These are phyloP conservation scores for Lophochroa leadbeateri DNA, from an alignment of 2,113 vertebrate species.

Conservation along the genomic window DNA sequence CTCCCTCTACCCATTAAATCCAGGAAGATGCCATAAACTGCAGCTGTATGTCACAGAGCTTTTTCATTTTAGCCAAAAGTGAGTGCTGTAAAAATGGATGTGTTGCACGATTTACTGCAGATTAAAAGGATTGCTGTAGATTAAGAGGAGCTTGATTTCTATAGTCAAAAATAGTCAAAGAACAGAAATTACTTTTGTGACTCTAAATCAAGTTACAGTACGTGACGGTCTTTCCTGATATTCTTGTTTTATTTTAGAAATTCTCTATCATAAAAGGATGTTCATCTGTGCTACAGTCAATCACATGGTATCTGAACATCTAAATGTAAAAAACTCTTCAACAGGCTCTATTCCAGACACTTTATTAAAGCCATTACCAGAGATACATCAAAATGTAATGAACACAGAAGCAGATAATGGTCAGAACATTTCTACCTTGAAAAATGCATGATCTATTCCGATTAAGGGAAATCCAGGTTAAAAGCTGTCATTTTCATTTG, in stretches of 20 bases:
- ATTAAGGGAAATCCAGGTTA: constrained; percentile 25
- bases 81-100: neutral
- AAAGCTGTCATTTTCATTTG: neutral
- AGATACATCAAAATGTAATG: constrained; percentile 28
- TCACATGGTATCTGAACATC: neutral
- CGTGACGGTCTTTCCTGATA: neutral
- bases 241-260: neutral
- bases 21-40: neutral
- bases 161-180: neutral
- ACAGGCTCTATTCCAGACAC: neutral
- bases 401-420: constrained; percentile 12
- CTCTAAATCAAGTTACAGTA: neutral
- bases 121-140: neutral
- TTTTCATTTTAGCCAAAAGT: neutral
- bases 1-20: neutral
- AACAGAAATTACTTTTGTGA: neutral
- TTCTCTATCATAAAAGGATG: neutral
- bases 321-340: constrained; percentile 27
- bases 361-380: constrained; percentile 44
- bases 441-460: neutral
- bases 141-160: neutral
- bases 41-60: neutral
- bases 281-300: neutral
- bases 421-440: neutral
- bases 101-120: neutral